Evolutionary conservation across 2,113 vertebrate species (phyloP), one percentile per base, ranked within the genome.

Genomic region (Festucalex cinctus): DNA sequence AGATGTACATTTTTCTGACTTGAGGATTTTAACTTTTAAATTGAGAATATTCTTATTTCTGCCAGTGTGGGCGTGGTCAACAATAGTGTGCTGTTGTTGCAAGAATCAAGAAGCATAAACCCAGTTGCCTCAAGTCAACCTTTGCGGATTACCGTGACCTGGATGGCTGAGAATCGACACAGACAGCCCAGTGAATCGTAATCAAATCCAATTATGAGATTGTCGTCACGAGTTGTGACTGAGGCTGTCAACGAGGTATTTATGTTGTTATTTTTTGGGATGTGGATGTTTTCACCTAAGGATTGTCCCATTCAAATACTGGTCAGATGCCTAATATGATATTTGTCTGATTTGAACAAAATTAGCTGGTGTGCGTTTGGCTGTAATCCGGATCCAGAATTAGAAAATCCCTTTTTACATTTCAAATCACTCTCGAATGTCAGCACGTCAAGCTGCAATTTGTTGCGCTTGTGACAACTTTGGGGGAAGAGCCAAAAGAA

Each of bases 181-280:
- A 57, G 54, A 3, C 54, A 17, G 54, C 54, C 54, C 26, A 32
- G 26, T 7, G 26, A 57, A 32, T 57, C 54, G 14, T 32, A 32
- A 32, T 57, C 26, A 5, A 57, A 57, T 57, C 54, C 54, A 57
- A 57, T 57, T 57, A 57, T 57, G 48, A 51, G 54, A 57, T 32
- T 32, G 26, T 16, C 16, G 16, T 17, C 54, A 32, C 54, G 9
- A 32, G 13, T 32, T 16, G 6, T 57, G 26, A 57, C 20, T 51
- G 48, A 49, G 5, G 48, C 48, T n/a, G 48, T 51, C 48, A 51
- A 3, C 20, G 9, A 51, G 48, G 48, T 51, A 46, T 46, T 46
- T 19, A 51, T 20, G 28, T 51, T 51, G 22, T n/a, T 51, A 22
- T 51, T 48, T 48, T 48, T 48, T 2, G n/a, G 20, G 46, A 48